A percentile compares a stretch with the other conserved stretches of the same genome.
Conservation (phyloP, 1,140 invertebrate species). For the Caerostris extrusa region DNA sequence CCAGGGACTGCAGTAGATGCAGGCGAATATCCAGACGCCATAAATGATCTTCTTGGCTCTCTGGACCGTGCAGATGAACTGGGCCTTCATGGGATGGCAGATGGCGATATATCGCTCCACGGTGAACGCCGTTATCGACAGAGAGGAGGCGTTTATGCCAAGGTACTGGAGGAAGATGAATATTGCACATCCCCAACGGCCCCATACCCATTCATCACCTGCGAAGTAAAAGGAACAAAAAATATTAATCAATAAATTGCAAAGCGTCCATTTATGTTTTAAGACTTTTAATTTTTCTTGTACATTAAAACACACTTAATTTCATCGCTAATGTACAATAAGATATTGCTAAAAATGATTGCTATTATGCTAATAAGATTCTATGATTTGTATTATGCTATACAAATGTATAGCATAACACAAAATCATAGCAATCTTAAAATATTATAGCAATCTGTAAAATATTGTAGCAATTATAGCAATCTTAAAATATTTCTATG, state of each 20-base stretch:
- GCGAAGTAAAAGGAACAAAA: background rate
- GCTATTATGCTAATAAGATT: too few relatives aligned
- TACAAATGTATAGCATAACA: too few relatives aligned
- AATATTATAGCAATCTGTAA: too few relatives aligned
- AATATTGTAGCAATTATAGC: too few relatives aligned
- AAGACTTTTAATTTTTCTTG: too few relatives aligned
- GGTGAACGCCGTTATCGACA: slow-evolving; percentile 87
- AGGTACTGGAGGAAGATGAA: slow-evolving; percentile 86
- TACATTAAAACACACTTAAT: too few relatives aligned
- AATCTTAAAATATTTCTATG: too few relatives aligned
- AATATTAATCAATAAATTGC: background rate
- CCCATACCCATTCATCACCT: slow-evolving; percentile 85
- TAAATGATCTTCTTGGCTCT: slow-evolving; percentile 84
- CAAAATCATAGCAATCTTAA: too few relatives aligned
- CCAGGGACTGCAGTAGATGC: slow-evolving; percentile 84
- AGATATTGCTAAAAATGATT: too few relatives aligned
- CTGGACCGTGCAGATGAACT: slow-evolving; percentile 84
- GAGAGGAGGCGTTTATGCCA: slow-evolving; percentile 87
- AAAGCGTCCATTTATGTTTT: too few relatives aligned
- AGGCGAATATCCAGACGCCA: slow-evolving; percentile 85
- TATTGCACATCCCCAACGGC: slow-evolving; percentile 84
- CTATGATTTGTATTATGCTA: too few relatives aligned
- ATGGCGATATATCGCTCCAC: slow-evolving; percentile 86
- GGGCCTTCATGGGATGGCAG: slow-evolving; percentile 85
- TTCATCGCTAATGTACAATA: too few relatives aligned